Conservation (phyloP, 2,797 vertebrate genomes). For the Sebastes variabilis region DNA sequence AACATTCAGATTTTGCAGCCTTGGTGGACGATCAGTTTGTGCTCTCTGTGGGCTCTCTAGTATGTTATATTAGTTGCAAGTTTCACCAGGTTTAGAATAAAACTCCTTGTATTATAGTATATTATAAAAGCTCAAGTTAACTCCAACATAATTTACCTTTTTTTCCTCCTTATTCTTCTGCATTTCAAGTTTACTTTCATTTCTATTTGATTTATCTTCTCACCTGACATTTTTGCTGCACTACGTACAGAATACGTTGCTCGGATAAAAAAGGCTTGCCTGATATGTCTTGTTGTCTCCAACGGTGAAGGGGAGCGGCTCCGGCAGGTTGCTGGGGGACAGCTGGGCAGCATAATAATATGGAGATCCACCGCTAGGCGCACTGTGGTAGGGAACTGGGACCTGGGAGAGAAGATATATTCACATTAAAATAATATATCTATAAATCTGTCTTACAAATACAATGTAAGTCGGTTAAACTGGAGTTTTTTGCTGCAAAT, state of each 20-base stretch:
- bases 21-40: too few species aligned
- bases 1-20: too few species aligned
- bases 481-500: background rate
- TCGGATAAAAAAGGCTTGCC: slow-evolving; percentile 51
- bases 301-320: slow-evolving; percentile 94
- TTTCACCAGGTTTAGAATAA: background rate
- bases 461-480: background rate
- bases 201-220: slow-evolving; percentile 19
- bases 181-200: background rate
- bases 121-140: background rate
- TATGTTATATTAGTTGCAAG: background rate
- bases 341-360: slow-evolving; percentile 98
- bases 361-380: slow-evolving; percentile 86
- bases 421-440: background rate
- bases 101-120: background rate
- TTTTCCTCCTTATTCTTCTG: background rate
- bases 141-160: background rate
- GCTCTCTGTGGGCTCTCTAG: too few species aligned
- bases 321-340: slow-evolving; percentile 91
- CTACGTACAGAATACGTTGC: background rate
- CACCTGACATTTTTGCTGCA: background rate
- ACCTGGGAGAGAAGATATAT: slow-evolving; percentile 70
- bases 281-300: slow-evolving; percentile 98
- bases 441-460: background rate
- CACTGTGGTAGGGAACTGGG: slow-evolving; percentile 91